A percentile compares a stretch with the other conserved stretches of the same genome.
These are phyloP conservation scores for Prietella phreatophila DNA, from an alignment of 2,113 vertebrate species.

Conservation along the genomic window DNA sequence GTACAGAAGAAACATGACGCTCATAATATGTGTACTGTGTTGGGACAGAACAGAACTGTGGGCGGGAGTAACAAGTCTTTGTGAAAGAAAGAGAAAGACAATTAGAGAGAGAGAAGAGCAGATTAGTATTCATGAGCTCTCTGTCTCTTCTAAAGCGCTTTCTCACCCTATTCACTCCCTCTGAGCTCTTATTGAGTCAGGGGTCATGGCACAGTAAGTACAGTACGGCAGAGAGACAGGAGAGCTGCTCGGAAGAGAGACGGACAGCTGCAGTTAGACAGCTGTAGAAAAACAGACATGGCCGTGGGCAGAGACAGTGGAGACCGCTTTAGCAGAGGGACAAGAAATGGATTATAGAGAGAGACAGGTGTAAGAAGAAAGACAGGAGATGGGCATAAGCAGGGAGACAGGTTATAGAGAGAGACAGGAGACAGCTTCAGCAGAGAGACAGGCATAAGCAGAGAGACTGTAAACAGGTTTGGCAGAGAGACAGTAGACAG, in stretches of 20 bases:
- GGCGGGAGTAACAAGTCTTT: not conserved
- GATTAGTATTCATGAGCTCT: conserved; percentile 46
- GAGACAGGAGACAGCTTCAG: too few relatives aligned
- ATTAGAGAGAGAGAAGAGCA: not conserved
- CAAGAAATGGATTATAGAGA: not conserved
- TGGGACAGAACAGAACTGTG: not conserved
- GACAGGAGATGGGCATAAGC: not conserved
- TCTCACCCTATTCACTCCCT: conserved; percentile 41
- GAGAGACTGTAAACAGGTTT: too few relatives aligned
- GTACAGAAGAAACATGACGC: not conserved
- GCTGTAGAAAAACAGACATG: not conserved
- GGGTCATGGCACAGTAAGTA: conserved; percentile 19
- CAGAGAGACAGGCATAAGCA: too few relatives aligned
- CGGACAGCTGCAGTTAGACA: not conserved
- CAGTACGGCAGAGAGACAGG: conserved; percentile 16
- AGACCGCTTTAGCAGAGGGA: not conserved
- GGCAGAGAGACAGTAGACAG: too few relatives aligned
- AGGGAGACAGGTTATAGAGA: too few relatives aligned
- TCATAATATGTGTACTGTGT: not conserved
- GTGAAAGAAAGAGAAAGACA: not conserved
- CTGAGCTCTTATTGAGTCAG: not conserved
- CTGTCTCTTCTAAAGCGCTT: conserved; percentile 43
- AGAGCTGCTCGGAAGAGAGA: not conserved
- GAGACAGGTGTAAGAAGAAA: not conserved
- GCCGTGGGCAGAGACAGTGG: not conserved